These are phyloP conservation scores for Coenonympha arcania DNA, from an alignment of 2,888 invertebrate species.

Conservation along the genomic window DNA sequence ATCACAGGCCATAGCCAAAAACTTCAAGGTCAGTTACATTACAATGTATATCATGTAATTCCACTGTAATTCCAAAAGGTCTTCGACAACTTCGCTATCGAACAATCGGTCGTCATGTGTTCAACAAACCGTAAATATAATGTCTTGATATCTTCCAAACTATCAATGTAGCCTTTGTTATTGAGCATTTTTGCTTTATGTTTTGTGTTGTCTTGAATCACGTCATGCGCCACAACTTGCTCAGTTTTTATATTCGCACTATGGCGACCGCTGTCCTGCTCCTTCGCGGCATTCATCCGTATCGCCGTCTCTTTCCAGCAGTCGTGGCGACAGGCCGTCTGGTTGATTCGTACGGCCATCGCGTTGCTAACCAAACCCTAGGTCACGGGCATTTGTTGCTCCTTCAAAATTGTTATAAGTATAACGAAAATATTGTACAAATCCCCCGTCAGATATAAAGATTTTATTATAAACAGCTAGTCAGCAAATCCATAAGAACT, in stretches of 20 bases:
- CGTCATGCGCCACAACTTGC: conserved; percentile 48
- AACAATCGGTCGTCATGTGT: conserved; percentile 7
- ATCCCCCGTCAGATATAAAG: too few species aligned
- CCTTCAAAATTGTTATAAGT: conserved; percentile 38
- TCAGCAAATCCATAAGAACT: conserved; percentile 25
- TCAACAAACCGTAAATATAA: conserved; percentile 7
- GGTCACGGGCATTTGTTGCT: conserved; percentile 62
- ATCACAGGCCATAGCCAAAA: neutral
- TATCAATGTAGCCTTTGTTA: conserved; percentile 34
- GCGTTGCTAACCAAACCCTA: conserved; percentile 66
- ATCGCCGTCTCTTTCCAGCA: conserved; percentile 52
- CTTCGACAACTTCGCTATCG: neutral
- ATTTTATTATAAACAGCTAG: too few species aligned
- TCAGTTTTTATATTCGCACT: conserved; percentile 53
- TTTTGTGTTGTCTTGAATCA: conserved; percentile 46
- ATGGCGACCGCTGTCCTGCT: conserved; percentile 48
- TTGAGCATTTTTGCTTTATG: conserved; percentile 37
- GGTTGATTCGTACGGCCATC: conserved; percentile 56
- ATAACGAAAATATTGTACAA: too few species aligned
- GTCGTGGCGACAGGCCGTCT: conserved; percentile 72
- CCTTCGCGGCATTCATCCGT: conserved; percentile 39
- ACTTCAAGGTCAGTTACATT: conserved; percentile 1
- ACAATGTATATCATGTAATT: neutral
- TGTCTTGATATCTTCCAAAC: conserved; percentile 11
- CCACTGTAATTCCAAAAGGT: neutral